Percentiles rank a stretch among this genome's conserved stretches.
These are phyloP conservation scores for Heliconius nattereri DNA, from an alignment of 1,140 invertebrate species.

Conservation along the genomic window DNA sequence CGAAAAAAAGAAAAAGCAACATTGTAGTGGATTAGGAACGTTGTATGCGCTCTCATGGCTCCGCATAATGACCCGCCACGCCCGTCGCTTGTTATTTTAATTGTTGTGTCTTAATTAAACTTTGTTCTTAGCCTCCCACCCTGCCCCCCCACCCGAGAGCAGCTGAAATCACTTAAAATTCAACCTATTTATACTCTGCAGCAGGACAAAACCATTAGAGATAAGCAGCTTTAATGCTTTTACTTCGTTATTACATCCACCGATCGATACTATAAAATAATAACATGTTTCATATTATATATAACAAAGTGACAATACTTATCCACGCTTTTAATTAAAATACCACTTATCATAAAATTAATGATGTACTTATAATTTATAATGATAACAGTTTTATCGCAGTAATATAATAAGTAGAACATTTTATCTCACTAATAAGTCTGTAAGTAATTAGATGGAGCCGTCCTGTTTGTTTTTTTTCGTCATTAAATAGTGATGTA, in stretches of 20 bases:
- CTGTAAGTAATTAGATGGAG: constrained; percentile 30
- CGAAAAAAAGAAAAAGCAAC: constrained; percentile 27
- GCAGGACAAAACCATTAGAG: constrained; percentile 28
- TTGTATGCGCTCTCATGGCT: constrained; percentile 67
- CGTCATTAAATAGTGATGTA: constrained; percentile 15
- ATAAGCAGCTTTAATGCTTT: constrained; percentile 13
- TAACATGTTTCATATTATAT: constrained; percentile 11
- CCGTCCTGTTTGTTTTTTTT: constrained; percentile 20
- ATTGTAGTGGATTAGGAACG: constrained; percentile 41
- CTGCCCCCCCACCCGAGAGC: constrained; percentile 32
- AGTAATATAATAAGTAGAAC: constrained; percentile 31
- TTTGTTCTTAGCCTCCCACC: constrained; percentile 37
- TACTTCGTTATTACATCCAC: constrained; percentile 3
- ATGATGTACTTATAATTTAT: constrained; percentile 44
- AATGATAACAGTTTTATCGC: constrained; percentile 40
- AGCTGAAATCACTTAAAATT: constrained; percentile 41
- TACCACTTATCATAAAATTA: constrained; percentile 39
- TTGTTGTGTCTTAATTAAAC: constrained; percentile 76
- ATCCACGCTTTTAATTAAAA: constrained; percentile 43
- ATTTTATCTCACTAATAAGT: constrained; percentile 33
- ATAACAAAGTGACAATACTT: constrained; percentile 24
- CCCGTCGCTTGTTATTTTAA: constrained; percentile 71
- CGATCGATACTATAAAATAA: not conserved
- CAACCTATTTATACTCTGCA: constrained; percentile 36
- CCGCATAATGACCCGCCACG: constrained; percentile 63